Conservation (phyloP, 2,113 vertebrate species). For the Azemiops feae region DNA sequence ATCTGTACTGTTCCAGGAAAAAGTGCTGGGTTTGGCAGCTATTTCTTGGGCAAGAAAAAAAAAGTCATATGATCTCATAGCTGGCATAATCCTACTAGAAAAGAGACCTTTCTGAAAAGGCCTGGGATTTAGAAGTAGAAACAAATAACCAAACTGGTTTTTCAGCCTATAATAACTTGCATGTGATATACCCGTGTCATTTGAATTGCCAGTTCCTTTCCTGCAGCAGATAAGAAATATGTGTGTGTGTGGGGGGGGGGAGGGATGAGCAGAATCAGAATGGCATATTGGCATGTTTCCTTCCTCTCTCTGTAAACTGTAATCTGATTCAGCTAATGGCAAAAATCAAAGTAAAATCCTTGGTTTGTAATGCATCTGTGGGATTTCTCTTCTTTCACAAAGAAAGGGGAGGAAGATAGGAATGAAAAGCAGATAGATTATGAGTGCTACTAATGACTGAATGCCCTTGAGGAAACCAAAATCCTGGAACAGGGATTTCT, state of each 20-base stretch:
- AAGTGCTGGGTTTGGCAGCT: background rate
- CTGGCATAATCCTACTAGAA: background rate
- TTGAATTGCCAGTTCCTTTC: background rate
- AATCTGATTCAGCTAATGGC: constrained; percentile 29
- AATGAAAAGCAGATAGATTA: constrained; percentile 31
- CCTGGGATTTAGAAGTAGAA: background rate
- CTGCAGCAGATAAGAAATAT: background rate
- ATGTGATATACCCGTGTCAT: background rate
- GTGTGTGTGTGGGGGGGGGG: background rate
- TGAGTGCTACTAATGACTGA: constrained; percentile 25
- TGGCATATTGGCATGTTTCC: background rate
- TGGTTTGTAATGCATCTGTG: constrained; percentile 13
- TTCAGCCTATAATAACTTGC: constrained; percentile 41
- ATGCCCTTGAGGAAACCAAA: constrained; percentile 36
- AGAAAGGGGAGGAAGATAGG: constrained; percentile 15
- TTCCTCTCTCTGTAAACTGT: constrained; percentile 5
- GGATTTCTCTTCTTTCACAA: constrained; percentile 31
- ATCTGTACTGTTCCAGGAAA: constrained; percentile 35
- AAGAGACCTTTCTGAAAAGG: background rate
- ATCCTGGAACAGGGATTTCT: constrained; percentile 16
- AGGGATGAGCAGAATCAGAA: background rate
- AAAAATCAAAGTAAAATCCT: constrained; percentile 28
- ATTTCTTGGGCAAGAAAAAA: constrained; percentile 28
- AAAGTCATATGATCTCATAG: background rate
- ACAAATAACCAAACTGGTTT: background rate